Evolutionary conservation across 2,888 invertebrate species (phyloP).

Genomic region (Rhagium mordax): DNA sequence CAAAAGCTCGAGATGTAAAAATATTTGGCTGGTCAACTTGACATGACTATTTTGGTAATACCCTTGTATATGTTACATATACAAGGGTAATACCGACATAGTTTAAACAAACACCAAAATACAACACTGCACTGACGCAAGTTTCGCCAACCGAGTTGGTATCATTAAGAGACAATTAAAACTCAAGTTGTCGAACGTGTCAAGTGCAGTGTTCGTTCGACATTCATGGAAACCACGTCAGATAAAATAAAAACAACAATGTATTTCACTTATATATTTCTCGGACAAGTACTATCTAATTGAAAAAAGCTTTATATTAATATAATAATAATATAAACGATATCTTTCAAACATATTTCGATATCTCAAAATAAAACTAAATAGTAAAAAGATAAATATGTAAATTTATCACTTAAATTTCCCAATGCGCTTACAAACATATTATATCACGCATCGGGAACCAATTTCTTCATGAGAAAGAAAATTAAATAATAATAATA

Average conservation of each 20-base stretch:
- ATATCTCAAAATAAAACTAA: conserved; percentile 60
- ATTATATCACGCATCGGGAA: conserved; percentile 47
- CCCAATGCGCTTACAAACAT: conserved; percentile 53
- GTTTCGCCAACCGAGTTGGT: no score
- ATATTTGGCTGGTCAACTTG: no score
- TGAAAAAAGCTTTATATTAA: conserved; percentile 56
- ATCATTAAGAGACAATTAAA: no score
- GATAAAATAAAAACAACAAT: conserved; percentile 24
- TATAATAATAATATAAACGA: conserved; percentile 52
- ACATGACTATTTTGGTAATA: no score
- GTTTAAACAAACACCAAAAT: no score
- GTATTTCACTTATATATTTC: conserved; percentile 54
- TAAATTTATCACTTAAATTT: conserved; percentile 41
- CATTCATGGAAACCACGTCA: conserved; percentile 6
- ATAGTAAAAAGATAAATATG: conserved; percentile 47
- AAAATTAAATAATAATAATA: conserved; percentile 27
- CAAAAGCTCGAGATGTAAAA: no score
- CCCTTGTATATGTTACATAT: no score
- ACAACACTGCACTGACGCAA: no score
- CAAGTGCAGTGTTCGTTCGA: no score
- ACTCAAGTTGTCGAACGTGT: no score
- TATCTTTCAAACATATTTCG: conserved; percentile 65
- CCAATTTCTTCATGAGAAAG: conserved; percentile 27
- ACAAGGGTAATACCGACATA: no score
- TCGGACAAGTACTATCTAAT: conserved; percentile 59